A percentile compares a stretch with the other conserved stretches of the same genome.
These are phyloP conservation scores for Chrysocyon brachyurus DNA, from an alignment of 2,797 vertebrate genomes.

Conservation along the genomic window DNA sequence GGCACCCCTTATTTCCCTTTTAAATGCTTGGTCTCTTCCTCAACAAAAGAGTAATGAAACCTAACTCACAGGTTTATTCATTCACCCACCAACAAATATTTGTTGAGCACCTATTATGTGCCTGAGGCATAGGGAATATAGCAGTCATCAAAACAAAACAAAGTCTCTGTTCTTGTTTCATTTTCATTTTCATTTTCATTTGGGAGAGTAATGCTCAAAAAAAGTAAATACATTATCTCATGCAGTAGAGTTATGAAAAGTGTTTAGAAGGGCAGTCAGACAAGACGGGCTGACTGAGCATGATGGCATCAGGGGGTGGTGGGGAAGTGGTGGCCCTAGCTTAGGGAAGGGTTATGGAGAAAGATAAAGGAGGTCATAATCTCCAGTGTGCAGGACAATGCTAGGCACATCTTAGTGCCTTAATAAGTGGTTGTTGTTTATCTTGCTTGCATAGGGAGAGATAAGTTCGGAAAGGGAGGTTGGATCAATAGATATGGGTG, in stretches of 20 bases:
- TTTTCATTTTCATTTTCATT: neutral
- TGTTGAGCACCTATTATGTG: neutral
- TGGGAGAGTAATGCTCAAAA: neutral
- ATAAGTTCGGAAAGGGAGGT: neutral
- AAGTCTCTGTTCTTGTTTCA: neutral
- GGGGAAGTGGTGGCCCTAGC: neutral
- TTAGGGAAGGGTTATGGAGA: neutral
- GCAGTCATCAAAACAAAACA: neutral
- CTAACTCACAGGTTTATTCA: neutral
- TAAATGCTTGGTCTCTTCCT: neutral
- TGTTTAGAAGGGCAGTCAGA: neutral
- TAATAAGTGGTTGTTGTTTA: neutral
- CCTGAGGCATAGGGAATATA: neutral
- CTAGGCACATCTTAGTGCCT: neutral
- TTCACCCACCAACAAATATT: neutral
- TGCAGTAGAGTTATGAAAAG: neutral
- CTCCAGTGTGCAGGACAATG: neutral
- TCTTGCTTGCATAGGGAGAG: neutral
- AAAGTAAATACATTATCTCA: neutral
- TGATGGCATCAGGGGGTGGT: fast-evolving
- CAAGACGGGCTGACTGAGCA: neutral
- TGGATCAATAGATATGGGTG: neutral
- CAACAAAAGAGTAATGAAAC: neutral
- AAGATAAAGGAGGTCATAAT: neutral
- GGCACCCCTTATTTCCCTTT: neutral